Conservation (phyloP, 2,888 invertebrate genomes). For the Bhutanitis thaidina region DNA sequence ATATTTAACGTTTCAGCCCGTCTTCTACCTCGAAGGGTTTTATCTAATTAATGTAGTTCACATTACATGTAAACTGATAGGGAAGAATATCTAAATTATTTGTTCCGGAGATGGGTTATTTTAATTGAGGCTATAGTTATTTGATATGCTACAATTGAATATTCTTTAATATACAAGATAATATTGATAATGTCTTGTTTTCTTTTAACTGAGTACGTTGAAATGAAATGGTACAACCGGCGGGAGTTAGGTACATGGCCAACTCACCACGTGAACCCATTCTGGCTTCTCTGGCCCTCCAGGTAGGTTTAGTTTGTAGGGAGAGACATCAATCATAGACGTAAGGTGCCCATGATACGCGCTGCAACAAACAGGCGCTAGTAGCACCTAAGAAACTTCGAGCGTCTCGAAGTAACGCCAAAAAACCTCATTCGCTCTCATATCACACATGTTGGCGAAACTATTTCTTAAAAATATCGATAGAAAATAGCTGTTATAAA, state of each 20-base stretch:
- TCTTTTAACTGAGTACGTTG: background rate
- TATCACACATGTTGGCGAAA: conserved; percentile 10
- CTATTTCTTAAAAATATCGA: background rate
- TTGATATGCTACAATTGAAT: conserved; percentile 1
- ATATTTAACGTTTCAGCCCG: conserved; percentile 7
- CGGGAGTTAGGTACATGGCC: conserved; percentile 36
- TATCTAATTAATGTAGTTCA: conserved; percentile 13
- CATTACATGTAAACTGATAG: conserved; percentile 18
- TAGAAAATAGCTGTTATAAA: too few relatives aligned
- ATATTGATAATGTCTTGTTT: background rate
- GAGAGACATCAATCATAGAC: conserved; percentile 97
- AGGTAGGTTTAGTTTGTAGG: conserved; percentile 97
- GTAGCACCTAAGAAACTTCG: conserved; percentile 70
- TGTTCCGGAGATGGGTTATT: conserved; percentile 5
- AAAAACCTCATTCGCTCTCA: conserved; percentile 23
- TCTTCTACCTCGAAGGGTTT: conserved; percentile 13
- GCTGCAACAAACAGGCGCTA: conserved; percentile 85
- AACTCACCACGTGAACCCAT: conserved; percentile 92
- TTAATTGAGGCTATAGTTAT: conserved; percentile 10
- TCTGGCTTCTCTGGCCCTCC: conserved; percentile 90
- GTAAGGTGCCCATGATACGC: conserved; percentile 99
- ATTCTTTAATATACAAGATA: conserved; percentile 6
- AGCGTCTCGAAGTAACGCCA: conserved; percentile 49
- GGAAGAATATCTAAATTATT: conserved; percentile 10
- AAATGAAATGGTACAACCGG: conserved; percentile 9